Evolutionary conservation across 2,113 vertebrate genomes (phyloP), one percentile per base, ranked within the genome.

Genomic region (Myrmophylax atrothorax): DNA sequence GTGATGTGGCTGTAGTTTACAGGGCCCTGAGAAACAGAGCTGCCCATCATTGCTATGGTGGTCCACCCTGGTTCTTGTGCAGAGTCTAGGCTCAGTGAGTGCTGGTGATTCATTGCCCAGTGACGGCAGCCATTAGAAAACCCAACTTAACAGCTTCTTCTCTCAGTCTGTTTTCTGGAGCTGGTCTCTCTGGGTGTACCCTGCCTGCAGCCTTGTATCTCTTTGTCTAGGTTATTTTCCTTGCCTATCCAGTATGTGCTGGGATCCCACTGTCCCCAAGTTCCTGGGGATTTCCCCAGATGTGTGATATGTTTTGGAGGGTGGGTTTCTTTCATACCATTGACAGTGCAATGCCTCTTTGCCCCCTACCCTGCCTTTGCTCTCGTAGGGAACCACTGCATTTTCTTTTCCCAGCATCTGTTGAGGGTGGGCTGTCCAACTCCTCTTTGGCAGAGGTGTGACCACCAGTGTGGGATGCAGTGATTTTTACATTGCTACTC

Each of bases 341-440:
- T 44, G 70, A n/a, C 0, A 3, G 40, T 0, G 1, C 35, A 53
- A 60, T 46, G 12, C 25, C 16, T 53, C 25, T 35, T 7, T 63
- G 29, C 4, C 8, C 64, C 31, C 35, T 33, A 18, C n/a, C 13
- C 11, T 0, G 0, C 35, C 29, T 3, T 25, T 7, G 4, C 22
- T 74, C 38, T 82, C 14, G 9, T 28, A 78, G 17, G 31, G 7
- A 16, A 58, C 7, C 16, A 5, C 13, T 40, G 26, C 18, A 18
- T 81, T 92, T 83, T 64, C 9, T 42, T 89, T 78, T 44, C 7
- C 12, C 1, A 2, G 6, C 1, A 7, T 12, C 22, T 63, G 44
- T 15, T 67, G 38, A 42, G n/a, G 12, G 8, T 4, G 8, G 19
- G 40, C 12, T 88, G 33, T 38, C 18, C 52, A 50, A 6, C 15